Base-by-base conservation (phyloP, 2,888 invertebrate species). In the Euplagia quadripunctaria region DNA sequence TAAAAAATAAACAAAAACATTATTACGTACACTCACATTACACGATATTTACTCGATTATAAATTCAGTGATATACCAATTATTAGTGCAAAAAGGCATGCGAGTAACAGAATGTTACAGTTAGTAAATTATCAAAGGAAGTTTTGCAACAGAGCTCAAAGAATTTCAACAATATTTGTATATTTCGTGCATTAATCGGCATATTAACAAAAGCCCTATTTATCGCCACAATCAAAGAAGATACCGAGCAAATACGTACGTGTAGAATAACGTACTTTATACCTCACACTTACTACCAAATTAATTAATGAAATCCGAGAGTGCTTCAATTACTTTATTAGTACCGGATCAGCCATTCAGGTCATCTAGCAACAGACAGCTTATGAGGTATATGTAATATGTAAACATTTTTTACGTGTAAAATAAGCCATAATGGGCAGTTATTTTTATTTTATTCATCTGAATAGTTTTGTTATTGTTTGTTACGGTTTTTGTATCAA, bases 91-190 rank as follows among this genome's bases (percentile, higher is more conserved):
- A 43, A 43, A n/a, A 20, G 43, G 17, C 4, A n/a, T 70, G 17
- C 63, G 66, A 51, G 31, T 16, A 51, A 51, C 31, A 41, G 17
- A 51, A 31, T 66, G 41, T 66, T 31, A 14, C 51, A 61, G 51
- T 67, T 67, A 51, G 61, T 52, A 63, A 72, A 68, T 55, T 42
- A 49, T 7, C 14, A 52, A 17, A 46, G 71, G 66, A 71, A 66
- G 71, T 71, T 71, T 61, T 61, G 66, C 46, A 71, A 66, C 58
- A 41, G 5, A 58, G 41, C 52, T 68, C 64, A 64, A 52, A 63
- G 31, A 31, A 65, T 73, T 51, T 16, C 70, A 46, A 66, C 64
- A 73, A 68, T 66, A 42, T 61, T 64, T 42, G 52, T 42, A 16
- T n/a, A 51, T 64, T 58, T 42, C 12, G 42, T 68, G 42, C n/a